Evolutionary conservation across 2,888 invertebrate species (phyloP).

Genomic region (Euphydryas editha): DNA sequence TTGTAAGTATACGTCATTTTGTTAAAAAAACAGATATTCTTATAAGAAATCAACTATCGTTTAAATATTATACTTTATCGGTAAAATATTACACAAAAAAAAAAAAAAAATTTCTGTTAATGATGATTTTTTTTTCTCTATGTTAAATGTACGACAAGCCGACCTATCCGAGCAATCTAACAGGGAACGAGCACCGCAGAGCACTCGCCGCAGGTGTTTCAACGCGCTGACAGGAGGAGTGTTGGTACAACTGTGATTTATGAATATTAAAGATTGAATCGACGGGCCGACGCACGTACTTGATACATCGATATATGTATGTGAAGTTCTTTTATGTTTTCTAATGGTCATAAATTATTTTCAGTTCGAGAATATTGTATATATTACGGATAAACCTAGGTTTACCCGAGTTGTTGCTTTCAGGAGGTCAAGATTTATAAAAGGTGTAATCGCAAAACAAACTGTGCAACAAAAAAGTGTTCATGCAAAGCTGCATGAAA

Average conservation of each 20-base stretch:
- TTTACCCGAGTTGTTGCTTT: no score
- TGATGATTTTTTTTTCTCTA: background rate
- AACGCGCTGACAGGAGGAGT: conserved; percentile 11
- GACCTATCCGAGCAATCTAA: background rate
- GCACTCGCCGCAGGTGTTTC: conserved; percentile 13
- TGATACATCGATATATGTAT: background rate
- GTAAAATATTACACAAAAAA: no score
- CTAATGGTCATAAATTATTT: background rate
- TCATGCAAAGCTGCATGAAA: no score
- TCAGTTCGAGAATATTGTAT: no score
- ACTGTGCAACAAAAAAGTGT: no score
- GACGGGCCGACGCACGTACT: background rate
- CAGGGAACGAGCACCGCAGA: background rate
- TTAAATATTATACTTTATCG: no score
- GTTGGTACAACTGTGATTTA: conserved; percentile 13
- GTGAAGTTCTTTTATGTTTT: background rate
- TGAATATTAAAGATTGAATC: conserved; percentile 8
- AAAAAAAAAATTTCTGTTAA: background rate
- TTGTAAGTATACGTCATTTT: no score
- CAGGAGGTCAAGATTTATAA: no score
- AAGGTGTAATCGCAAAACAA: no score
- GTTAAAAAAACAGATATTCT: no score
- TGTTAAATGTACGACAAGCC: background rate
- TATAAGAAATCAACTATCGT: no score
- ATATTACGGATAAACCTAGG: background rate